phyloP scores from a whole-genome alignment of 2,888 invertebrate genomes.

The Limnephilus marmoratus region DNA sequence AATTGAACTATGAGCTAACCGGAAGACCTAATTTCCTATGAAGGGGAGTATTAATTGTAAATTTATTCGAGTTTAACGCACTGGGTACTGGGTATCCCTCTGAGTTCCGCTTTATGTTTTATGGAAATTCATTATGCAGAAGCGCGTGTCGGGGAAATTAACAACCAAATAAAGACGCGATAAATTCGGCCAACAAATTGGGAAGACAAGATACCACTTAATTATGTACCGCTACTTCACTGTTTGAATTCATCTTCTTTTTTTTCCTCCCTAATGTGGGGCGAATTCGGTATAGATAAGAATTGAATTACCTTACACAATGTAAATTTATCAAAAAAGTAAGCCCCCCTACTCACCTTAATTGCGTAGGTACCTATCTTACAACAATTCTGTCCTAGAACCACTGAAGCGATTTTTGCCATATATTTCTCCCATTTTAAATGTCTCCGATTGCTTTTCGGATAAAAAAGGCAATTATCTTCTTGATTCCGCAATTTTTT shows the following conservation, averaged over 20 bases:
- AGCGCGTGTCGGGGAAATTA: constrained; percentile 59
- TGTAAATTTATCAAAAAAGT: not conserved
- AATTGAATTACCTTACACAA: not conserved
- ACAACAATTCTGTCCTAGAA: no score
- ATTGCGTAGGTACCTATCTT: not conserved
- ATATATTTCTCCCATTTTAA: no score
- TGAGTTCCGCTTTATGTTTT: constrained; percentile 52
- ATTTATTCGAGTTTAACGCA: constrained; percentile 63
- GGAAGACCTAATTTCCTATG: constrained; percentile 61
- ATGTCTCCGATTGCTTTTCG: no score
- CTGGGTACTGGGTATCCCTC: constrained; percentile 58
- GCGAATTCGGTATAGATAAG: not conserved
- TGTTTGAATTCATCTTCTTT: not conserved
- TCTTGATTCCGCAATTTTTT: no score
- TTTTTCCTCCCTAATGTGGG: not conserved
- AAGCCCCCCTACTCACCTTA: not conserved
- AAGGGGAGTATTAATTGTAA: constrained; percentile 63
- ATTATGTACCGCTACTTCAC: constrained; percentile 9
- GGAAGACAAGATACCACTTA: constrained; percentile 39
- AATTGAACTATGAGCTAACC: constrained; percentile 53
- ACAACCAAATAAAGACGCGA: constrained; percentile 64
- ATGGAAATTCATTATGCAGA: constrained; percentile 65
- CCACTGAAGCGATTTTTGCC: no score
- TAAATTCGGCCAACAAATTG: constrained; percentile 58
- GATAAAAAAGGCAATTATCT: no score